Percentiles rank a stretch among this genome's conserved stretches.
Evolutionary conservation across 2,797 vertebrate genomes (phyloP).

Genomic region (Chaetodon trifasciatus): DNA sequence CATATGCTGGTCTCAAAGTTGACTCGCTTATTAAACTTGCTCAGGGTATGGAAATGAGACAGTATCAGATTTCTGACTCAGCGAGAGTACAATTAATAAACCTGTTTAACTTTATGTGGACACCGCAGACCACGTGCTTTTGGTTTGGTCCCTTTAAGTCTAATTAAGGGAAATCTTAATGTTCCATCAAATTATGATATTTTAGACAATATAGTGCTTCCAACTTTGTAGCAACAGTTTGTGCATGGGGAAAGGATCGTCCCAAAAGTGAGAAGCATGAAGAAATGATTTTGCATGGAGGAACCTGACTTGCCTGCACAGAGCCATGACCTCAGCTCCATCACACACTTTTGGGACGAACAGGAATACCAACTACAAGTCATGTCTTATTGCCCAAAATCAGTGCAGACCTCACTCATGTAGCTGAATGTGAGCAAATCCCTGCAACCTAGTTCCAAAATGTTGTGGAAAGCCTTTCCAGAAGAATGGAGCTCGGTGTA

Average conservation of each 20-base stretch:
- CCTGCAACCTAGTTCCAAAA: neutral
- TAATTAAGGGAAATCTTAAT: neutral
- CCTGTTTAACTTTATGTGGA: neutral
- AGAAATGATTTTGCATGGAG: conserved; percentile 2
- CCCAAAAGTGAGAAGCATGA: neutral
- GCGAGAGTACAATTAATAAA: neutral
- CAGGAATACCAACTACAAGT: neutral
- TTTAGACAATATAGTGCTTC: conserved; percentile 1
- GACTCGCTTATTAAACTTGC: conserved; percentile 3
- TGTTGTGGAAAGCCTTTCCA: neutral
- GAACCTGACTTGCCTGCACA: neutral
- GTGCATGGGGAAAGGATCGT: neutral
- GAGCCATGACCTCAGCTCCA: neutral
- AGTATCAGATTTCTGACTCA: neutral
- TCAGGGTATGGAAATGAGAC: neutral
- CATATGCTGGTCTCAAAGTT: conserved; percentile 5
- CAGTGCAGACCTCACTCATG: neutral
- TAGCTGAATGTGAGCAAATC: neutral
- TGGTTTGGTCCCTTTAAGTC: conserved; percentile 2
- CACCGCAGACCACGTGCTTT: neutral
- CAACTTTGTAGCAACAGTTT: neutral
- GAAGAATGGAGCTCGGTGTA: too few species aligned
- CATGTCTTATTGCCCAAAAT: neutral
- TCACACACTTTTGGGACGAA: neutral
- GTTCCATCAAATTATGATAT: neutral